These are phyloP conservation scores for Cercocebus atys DNA, from an alignment of 2,113 vertebrate species.

Conservation along the genomic window DNA sequence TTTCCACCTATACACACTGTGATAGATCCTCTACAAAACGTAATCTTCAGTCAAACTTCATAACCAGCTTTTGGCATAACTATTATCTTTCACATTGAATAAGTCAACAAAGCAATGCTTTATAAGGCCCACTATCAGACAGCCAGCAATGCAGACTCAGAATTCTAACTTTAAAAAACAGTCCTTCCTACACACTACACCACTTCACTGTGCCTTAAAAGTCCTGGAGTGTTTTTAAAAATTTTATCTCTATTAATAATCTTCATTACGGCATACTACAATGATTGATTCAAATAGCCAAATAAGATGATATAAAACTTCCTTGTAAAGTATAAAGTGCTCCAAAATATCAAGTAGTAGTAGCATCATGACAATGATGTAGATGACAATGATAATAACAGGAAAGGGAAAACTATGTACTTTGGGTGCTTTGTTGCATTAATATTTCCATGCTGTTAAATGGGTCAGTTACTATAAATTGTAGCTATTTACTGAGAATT, in stretches of 20 bases:
- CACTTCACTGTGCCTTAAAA: neutral
- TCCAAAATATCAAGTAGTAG: neutral
- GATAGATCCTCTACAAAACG: neutral
- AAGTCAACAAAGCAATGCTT: neutral
- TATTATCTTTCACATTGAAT: constrained; percentile 5
- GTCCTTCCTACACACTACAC: neutral
- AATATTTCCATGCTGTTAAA: neutral
- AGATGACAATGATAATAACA: neutral
- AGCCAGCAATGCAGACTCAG: neutral
- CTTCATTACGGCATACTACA: neutral
- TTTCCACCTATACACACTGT: neutral
- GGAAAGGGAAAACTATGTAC: neutral
- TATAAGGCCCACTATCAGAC: neutral
- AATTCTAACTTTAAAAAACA: neutral
- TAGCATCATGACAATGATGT: neutral
- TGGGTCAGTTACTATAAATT: neutral
- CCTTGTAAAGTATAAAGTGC: neutral
- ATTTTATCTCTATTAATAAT: neutral
- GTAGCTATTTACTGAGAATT: neutral
- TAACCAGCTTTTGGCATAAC: neutral
- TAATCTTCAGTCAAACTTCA: neutral
- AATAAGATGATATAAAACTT: neutral
- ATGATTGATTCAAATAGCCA: neutral
- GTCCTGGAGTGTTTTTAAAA: neutral
- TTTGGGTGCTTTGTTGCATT: neutral